These are phyloP conservation scores for Nycticebus coucang DNA, from an alignment of 2,113 vertebrate genomes.

Conservation along the genomic window DNA sequence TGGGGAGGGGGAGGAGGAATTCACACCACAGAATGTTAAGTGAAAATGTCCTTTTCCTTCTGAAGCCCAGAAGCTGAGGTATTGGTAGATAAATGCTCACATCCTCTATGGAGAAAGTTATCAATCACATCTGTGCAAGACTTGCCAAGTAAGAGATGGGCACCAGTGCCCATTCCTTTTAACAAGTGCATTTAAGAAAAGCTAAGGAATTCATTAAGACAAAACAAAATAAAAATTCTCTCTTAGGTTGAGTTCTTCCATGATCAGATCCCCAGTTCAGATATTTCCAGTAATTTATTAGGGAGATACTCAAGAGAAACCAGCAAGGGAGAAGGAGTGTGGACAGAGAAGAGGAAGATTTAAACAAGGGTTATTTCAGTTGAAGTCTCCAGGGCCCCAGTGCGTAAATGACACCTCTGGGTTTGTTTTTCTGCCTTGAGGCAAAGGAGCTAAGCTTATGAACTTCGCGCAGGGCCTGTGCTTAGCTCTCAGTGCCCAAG, in stretches of 20 bases:
- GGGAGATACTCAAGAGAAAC: background rate
- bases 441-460: background rate
- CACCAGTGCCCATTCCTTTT: background rate
- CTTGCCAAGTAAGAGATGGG: slow-evolving; percentile 13
- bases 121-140: background rate
- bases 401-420: background rate
- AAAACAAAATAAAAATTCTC: background rate
- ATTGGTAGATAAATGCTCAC: background rate
- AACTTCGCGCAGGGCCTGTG: background rate
- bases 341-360: background rate
- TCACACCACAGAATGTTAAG: background rate
- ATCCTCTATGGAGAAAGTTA: background rate
- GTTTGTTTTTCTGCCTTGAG: background rate
- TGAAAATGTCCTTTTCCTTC: slow-evolving; percentile 9
- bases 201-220: background rate
- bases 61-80: background rate
- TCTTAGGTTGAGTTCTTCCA: background rate
- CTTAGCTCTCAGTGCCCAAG: background rate
- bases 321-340: background rate
- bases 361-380: background rate
- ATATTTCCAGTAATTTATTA: background rate
- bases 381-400: background rate
- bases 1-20: background rate
- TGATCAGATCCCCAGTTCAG: background rate
- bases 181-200: background rate